These are phyloP conservation scores for Ischnura elegans DNA, from an alignment of 2,888 invertebrate genomes.

Conservation along the genomic window DNA sequence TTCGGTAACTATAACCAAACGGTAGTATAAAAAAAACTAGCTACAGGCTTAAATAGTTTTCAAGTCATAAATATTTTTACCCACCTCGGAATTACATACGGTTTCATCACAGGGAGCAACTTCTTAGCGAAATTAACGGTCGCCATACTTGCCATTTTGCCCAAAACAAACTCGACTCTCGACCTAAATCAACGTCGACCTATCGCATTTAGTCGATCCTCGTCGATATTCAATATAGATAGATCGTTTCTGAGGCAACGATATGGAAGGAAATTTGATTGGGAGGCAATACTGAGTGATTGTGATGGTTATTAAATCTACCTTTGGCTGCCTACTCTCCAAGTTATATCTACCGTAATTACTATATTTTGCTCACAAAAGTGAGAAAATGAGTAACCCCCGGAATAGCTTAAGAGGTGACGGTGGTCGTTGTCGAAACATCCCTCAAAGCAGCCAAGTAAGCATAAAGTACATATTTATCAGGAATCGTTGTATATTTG, in stretches of 20 bases:
- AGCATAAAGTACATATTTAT: not conserved
- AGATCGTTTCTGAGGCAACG: slow-evolving; percentile 38
- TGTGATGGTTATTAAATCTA: not conserved
- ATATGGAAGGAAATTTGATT: not conserved
- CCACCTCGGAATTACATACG: not conserved
- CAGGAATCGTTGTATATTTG: not conserved
- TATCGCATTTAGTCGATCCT: not conserved
- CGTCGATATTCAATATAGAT: not conserved
- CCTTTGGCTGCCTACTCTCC: not conserved
- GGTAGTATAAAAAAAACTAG: too few relatives aligned
- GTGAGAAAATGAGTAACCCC: not conserved
- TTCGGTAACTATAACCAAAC: not conserved
- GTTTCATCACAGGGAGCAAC: not conserved
- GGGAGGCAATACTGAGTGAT: not conserved
- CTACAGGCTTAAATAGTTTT: not conserved
- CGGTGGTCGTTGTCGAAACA: slow-evolving; percentile 16
- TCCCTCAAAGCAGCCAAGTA: not conserved
- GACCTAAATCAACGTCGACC: not conserved
- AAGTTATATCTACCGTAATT: not conserved
- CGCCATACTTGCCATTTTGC: slow-evolving; percentile 42
- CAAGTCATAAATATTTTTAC: not conserved
- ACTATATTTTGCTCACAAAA: not conserved
- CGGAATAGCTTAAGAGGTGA: not conserved
- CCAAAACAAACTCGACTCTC: not conserved
- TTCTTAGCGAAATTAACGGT: not conserved